phyloP scores from a whole-genome alignment of 1,140 invertebrate species.

The Theocolax elegans region DNA sequence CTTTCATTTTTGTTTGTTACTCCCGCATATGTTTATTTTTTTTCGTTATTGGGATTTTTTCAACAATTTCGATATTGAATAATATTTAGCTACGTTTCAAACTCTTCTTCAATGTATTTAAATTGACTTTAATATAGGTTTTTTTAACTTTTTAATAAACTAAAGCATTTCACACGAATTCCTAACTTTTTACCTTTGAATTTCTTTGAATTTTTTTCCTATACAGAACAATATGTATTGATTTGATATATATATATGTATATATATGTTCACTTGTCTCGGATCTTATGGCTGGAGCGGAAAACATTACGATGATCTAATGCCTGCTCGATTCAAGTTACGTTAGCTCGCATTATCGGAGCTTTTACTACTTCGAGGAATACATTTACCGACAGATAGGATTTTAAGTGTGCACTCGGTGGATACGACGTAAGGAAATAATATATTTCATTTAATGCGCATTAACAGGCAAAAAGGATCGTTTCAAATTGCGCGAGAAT shows the following conservation, averaged over 20 bases:
- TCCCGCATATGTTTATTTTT: too few relatives aligned
- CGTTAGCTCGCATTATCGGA: neutral
- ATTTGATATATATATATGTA: neutral
- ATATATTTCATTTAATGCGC: slow-evolving; percentile 15
- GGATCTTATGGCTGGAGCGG: slow-evolving; percentile 12
- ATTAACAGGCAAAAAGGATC: neutral
- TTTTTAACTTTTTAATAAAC: too few relatives aligned
- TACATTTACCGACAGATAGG: slow-evolving; percentile 16
- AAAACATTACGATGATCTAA: slow-evolving; percentile 40
- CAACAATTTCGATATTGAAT: too few relatives aligned
- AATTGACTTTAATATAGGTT: too few relatives aligned
- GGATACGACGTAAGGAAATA: slow-evolving; percentile 40
- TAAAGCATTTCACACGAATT: too few relatives aligned
- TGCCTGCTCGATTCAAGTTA: slow-evolving; percentile 16
- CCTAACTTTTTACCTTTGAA: too few relatives aligned
- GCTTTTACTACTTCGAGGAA: slow-evolving; percentile 5
- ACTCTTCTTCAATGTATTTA: too few relatives aligned
- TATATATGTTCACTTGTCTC: slow-evolving; percentile 12
- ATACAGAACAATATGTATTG: too few relatives aligned
- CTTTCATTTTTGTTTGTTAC: neutral
- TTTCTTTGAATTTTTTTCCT: too few relatives aligned
- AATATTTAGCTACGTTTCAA: too few relatives aligned
- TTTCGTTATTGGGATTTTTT: too few relatives aligned
- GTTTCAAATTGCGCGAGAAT: too few relatives aligned
- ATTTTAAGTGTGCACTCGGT: neutral